phyloP scores from a whole-genome alignment of 2,888 invertebrate species.

The Lasioglossum morio region DNA sequence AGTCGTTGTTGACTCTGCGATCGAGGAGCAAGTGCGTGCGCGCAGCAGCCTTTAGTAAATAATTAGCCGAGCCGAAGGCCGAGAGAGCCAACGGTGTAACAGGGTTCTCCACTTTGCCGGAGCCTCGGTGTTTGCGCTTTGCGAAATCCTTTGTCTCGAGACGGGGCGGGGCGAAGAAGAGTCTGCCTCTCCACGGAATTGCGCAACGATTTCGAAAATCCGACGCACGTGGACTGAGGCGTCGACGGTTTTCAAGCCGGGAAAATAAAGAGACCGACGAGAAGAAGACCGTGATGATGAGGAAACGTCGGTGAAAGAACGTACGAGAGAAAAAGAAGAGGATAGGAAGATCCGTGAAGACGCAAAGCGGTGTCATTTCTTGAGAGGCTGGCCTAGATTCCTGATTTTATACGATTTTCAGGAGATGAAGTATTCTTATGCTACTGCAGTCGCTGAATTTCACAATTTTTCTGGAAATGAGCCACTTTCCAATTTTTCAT shows the following conservation, averaged over 20 bases:
- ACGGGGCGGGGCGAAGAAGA: not conserved
- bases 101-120: conserved; percentile 54
- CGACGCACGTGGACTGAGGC: not conserved
- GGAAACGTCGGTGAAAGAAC: not conserved
- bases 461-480: not conserved
- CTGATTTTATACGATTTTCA: not conserved
- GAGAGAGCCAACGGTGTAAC: conserved; percentile 33
- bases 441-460: not conserved
- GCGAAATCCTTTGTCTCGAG: conserved; percentile 44
- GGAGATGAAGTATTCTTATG: not conserved
- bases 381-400: not conserved
- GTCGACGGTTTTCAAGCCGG: not conserved
- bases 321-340: not conserved
- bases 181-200: not conserved
- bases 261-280: not conserved
- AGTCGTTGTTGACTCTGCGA: conserved; percentile 2
- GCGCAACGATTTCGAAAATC: conserved; percentile 34
- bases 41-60: conserved; percentile 47
- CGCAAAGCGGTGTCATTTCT: not conserved
- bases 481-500: not conserved
- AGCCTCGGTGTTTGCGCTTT: conserved; percentile 34
- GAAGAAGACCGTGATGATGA: not conserved
- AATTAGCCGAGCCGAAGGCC: conserved; percentile 54
- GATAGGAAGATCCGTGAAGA: not conserved
- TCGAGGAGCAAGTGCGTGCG: conserved; percentile 19